Percentiles rank a stretch among this genome's conserved stretches.
phyloP scores from a whole-genome alignment of 2,888 invertebrate genomes.

The Leptinotarsa peninsularis region DNA sequence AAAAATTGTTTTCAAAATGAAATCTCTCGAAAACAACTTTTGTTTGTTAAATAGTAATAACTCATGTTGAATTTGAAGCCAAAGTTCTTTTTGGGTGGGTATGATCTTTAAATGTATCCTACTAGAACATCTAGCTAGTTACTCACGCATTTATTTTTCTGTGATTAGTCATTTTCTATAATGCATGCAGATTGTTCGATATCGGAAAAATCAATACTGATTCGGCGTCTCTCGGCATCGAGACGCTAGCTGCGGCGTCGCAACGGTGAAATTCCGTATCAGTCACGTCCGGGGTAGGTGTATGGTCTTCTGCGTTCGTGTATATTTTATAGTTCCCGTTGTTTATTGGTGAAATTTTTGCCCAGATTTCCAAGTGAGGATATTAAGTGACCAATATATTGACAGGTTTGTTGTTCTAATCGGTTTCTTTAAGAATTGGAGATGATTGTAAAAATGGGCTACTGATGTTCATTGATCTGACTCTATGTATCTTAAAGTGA shows the following conservation, averaged over 20 bases:
- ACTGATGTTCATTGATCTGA: background rate
- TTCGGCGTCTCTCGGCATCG: slow-evolving; percentile 50
- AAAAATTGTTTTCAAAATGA: too few species aligned
- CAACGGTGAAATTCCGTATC: slow-evolving; percentile 47
- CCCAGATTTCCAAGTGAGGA: background rate
- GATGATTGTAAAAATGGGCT: background rate
- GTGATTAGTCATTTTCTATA: background rate
- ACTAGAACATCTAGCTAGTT: too few species aligned
- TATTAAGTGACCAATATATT: background rate
- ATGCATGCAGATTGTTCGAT: slow-evolving; percentile 8
- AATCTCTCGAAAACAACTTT: too few species aligned
- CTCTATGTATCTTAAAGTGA: background rate
- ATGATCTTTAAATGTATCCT: too few species aligned
- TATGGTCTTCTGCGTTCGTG: background rate
- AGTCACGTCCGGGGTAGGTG: slow-evolving; percentile 5
- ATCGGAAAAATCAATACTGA: slow-evolving; percentile 57
- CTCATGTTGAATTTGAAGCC: too few species aligned
- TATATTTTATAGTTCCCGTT: background rate
- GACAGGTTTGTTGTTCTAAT: background rate
- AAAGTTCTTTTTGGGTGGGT: too few species aligned
- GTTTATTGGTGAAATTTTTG: background rate
- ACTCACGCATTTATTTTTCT: background rate
- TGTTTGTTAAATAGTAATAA: too few species aligned
- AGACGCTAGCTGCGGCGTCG: slow-evolving; percentile 49
- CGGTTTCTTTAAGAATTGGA: background rate